Percentiles rank a stretch among this genome's conserved stretches.
Evolutionary conservation across 2,888 invertebrate genomes (phyloP).

Genomic region (Seira musarum): DNA sequence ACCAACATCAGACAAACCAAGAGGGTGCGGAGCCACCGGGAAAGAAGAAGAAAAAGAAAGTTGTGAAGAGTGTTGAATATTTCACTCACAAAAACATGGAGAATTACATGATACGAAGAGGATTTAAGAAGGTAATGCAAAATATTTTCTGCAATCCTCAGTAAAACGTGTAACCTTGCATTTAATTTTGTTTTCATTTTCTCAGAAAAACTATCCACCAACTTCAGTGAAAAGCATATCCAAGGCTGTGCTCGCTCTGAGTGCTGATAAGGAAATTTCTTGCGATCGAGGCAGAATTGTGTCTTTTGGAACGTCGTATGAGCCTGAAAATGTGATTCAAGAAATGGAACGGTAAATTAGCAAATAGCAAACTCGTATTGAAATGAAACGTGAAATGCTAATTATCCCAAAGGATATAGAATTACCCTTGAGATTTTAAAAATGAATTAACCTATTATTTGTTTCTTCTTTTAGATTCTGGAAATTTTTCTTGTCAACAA

Average conservation of each 20-base stretch:
- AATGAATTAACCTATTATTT: background rate
- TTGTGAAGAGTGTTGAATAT: slow-evolving; percentile 59
- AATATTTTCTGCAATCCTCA: no score
- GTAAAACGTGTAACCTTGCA: slow-evolving; percentile 45
- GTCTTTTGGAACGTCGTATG: slow-evolving; percentile 62
- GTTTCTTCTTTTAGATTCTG: slow-evolving; percentile 60
- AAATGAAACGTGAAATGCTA: background rate
- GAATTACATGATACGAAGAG: slow-evolving; percentile 61
- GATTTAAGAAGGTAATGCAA: slow-evolving; percentile 62
- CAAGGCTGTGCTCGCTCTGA: slow-evolving; percentile 41
- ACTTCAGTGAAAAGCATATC: slow-evolving; percentile 45
- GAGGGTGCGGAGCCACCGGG: background rate
- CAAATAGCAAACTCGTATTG: no score
- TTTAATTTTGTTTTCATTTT: no score
- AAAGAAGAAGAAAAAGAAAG: slow-evolving; percentile 30
- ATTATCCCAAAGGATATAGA: no score
- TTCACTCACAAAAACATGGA: slow-evolving; percentile 61
- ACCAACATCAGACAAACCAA: background rate
- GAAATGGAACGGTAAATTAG: slow-evolving; percentile 65
- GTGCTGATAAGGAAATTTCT: slow-evolving; percentile 30
- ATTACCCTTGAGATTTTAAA: no score
- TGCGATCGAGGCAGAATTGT: slow-evolving; percentile 39
- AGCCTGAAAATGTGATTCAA: slow-evolving; percentile 47
- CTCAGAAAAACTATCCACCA: no score
- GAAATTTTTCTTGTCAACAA: slow-evolving; percentile 63